Conservation (phyloP, 2,113 vertebrate species). For the Struthio camelus region DNA sequence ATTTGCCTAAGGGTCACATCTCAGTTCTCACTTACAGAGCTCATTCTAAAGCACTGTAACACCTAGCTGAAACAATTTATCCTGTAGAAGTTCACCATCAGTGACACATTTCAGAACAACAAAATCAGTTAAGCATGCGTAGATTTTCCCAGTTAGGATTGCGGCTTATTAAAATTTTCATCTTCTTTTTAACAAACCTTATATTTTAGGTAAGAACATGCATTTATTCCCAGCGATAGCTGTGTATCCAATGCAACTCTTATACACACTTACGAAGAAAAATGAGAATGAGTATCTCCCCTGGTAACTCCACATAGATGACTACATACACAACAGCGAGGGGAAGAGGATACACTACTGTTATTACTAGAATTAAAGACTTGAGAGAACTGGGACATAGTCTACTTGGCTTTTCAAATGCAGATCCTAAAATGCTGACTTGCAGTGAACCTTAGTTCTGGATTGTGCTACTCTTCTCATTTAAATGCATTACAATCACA, state of each 20-base stretch:
- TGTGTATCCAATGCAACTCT: background rate
- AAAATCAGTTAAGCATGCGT: background rate
- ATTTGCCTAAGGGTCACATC: background rate
- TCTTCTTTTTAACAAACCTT: background rate
- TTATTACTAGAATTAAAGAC: background rate
- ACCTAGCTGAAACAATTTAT: background rate
- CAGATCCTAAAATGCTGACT: conserved; percentile 23
- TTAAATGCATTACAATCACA: background rate
- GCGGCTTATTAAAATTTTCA: background rate
- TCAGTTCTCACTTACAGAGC: background rate
- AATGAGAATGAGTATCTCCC: background rate
- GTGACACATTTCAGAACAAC: background rate
- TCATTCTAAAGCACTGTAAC: background rate
- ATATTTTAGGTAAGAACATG: background rate
- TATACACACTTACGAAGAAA: background rate
- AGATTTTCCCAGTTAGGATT: background rate
- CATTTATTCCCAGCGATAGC: background rate
- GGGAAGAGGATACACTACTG: background rate
- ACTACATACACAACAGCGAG: background rate
- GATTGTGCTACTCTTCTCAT: background rate
- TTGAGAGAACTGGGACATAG: background rate
- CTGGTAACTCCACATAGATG: background rate
- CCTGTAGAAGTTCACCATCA: background rate
- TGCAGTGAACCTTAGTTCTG: background rate
- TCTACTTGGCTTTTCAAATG: background rate